phyloP scores from a whole-genome alignment of 2,888 invertebrate species.

The Xestia xanthographa region DNA sequence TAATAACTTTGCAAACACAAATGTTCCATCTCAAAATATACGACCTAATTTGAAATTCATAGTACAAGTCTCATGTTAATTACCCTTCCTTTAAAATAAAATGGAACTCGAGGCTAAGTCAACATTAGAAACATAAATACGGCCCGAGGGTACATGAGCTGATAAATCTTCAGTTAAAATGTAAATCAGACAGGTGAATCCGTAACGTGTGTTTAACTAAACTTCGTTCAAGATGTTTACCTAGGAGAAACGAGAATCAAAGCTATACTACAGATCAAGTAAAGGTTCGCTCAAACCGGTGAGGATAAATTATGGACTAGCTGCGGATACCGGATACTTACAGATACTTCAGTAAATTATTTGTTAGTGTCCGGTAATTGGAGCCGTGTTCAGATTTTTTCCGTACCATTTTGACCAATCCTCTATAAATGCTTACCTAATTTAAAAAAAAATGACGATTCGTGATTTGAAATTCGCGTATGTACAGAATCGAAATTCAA shows the following conservation, averaged over 20 bases:
- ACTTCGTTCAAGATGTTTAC: conserved; percentile 16
- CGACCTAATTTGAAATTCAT: conserved; percentile 21
- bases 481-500: conserved; percentile 8
- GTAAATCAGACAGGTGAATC: conserved; percentile 52
- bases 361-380: neutral
- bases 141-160: conserved; percentile 17
- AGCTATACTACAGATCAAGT: conserved; percentile 1
- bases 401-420: neutral
- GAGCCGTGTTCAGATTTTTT: neutral
- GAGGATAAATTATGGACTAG: neutral
- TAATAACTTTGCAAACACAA: conserved; percentile 26
- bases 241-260: conserved; percentile 33
- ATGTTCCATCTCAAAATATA: conserved; percentile 3
- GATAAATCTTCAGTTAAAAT: conserved; percentile 45
- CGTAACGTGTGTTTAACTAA: conserved; percentile 36
- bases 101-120: conserved; percentile 21
- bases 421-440: conserved; percentile 6
- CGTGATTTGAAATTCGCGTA: neutral
- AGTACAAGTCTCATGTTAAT: conserved; percentile 28
- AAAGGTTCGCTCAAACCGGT: neutral
- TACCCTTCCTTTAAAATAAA: conserved; percentile 23
- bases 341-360: neutral
- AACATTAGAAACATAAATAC: conserved; percentile 34
- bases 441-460: neutral
- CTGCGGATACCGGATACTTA: neutral